Base-by-base conservation (phyloP, 2,113 vertebrate species). In the Malurus alboscapulatus region DNA sequence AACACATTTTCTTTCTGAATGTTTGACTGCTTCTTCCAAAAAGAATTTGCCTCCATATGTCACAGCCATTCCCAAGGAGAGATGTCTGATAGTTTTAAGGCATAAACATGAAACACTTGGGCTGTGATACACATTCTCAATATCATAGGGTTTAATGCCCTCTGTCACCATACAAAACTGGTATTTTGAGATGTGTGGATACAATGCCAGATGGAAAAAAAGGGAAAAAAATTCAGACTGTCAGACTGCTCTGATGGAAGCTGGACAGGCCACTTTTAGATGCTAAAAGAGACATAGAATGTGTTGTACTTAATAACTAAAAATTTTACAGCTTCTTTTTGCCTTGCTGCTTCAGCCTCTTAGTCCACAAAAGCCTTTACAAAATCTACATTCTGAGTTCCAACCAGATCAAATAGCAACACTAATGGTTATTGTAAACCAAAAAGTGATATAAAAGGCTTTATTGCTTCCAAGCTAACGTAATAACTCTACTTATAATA, bases 11-110 rank as follows among this genome's bases (percentile, higher is more conserved):
- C 59, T 24, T 83, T 87, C 67, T 51, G 55, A 74, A 88, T 71
- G 44, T 63, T 90, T 83, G 72, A 65, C 69, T 88, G 6, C 54
- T 69, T 48, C 83, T 67, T 83, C 75, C 59, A 85, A 71, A 94
- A 72, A 19, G 40, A 74, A 14, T 72, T 79, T 93, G 32, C 14
- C n/a, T 94, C 67, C 84, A 59, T 69, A 83, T 89, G 87, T 77
- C 82, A 36, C 7, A 90, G 25, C 26, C 36, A 30, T 77, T 90
- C 27, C 53, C 16, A 7, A 34, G 59, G 40, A 83, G 81, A 80
- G 59, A 55, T 67, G 30, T 48, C 79, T 85, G 63, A 55, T 83
- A 51, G 47, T 20, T 77, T 73, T 55, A 84, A 91, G 87, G 30
- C 19, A 12, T 7, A 4, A 12, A 5, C 6, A 8, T 47, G 57